phyloP scores from a whole-genome alignment of 2,888 invertebrate genomes.

The Lasioglossum oenotherae region DNA sequence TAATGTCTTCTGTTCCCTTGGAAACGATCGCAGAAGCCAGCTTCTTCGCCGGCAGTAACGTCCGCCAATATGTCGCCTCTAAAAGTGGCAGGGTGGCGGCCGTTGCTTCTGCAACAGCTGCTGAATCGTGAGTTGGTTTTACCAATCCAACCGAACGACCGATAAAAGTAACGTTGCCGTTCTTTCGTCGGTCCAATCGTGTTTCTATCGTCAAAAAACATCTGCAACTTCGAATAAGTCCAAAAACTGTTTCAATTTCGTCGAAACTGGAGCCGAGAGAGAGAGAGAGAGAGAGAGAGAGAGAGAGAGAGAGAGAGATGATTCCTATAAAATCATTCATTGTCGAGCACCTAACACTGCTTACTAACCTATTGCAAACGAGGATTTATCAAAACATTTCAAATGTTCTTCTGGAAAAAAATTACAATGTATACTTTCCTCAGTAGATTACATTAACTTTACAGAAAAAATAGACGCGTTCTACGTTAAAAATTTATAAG shows the following conservation, averaged over 20 bases:
- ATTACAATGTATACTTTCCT: too few relatives aligned
- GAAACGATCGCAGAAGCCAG: slow-evolving; percentile 60
- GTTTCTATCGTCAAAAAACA: slow-evolving; percentile 12
- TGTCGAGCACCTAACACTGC: too few relatives aligned
- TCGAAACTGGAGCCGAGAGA: too few relatives aligned
- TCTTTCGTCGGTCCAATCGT: slow-evolving; percentile 24
- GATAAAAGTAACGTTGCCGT: slow-evolving; percentile 48
- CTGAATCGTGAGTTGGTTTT: slow-evolving; percentile 64
- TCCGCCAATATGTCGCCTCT: slow-evolving; percentile 59
- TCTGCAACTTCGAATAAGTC: not conserved
- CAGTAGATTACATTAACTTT: not conserved
- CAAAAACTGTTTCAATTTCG: not conserved
- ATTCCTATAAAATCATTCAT: too few relatives aligned
- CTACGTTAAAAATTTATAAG: not conserved
- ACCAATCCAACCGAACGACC: slow-evolving; percentile 36
- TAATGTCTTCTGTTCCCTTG: slow-evolving; percentile 64
- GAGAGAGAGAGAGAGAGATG: too few relatives aligned
- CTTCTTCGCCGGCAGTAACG: slow-evolving; percentile 52
- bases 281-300: too few relatives aligned
- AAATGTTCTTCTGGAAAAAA: too few relatives aligned
- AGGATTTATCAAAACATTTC: too few relatives aligned
- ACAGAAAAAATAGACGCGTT: not conserved
- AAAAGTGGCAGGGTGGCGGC: slow-evolving; percentile 43
- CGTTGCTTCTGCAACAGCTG: slow-evolving; percentile 60
- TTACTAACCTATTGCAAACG: too few relatives aligned